These are phyloP conservation scores for Tribolium madens DNA, from an alignment of 1,140 invertebrate genomes.

Conservation along the genomic window DNA sequence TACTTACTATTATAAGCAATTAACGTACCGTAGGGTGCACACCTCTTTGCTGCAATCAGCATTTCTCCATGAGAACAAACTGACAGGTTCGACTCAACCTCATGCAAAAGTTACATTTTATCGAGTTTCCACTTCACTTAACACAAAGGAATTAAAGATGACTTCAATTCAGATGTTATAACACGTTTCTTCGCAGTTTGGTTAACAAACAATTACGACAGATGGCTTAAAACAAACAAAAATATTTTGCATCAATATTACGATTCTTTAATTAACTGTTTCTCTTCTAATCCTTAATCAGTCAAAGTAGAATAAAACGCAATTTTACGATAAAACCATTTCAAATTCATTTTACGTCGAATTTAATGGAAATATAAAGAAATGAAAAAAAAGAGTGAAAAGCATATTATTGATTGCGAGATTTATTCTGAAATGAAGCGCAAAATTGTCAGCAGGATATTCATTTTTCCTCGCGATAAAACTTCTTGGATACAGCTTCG, in stretches of 20 bases:
- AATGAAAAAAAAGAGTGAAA: constrained; percentile 33
- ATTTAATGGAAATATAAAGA: constrained; percentile 28
- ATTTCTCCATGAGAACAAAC: constrained; percentile 7
- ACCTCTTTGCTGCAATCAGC: constrained; percentile 26
- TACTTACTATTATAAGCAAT: constrained; percentile 28
- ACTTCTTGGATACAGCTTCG: neutral
- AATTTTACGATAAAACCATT: constrained; percentile 12
- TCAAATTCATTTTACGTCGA: constrained; percentile 26
- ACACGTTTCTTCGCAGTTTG: neutral
- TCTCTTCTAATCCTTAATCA: neutral
- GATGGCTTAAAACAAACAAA: constrained; percentile 19
- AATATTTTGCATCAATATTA: neutral
- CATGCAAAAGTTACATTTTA: constrained; percentile 14
- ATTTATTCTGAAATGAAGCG: constrained; percentile 32
- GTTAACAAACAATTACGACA: constrained; percentile 3
- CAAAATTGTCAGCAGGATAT: constrained; percentile 25
- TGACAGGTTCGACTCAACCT: constrained; percentile 3
- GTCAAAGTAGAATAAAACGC: neutral
- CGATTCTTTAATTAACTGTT: constrained; percentile 17
- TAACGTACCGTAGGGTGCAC: constrained; percentile 8
- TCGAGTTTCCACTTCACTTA: constrained; percentile 25
- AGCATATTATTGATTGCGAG: constrained; percentile 20
- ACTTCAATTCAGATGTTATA: constrained; percentile 13
- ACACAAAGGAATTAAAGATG: constrained; percentile 21
- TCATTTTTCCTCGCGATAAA: constrained; percentile 9